Conservation (phyloP, 1,140 invertebrate species). For the Pantala flavescens region DNA sequence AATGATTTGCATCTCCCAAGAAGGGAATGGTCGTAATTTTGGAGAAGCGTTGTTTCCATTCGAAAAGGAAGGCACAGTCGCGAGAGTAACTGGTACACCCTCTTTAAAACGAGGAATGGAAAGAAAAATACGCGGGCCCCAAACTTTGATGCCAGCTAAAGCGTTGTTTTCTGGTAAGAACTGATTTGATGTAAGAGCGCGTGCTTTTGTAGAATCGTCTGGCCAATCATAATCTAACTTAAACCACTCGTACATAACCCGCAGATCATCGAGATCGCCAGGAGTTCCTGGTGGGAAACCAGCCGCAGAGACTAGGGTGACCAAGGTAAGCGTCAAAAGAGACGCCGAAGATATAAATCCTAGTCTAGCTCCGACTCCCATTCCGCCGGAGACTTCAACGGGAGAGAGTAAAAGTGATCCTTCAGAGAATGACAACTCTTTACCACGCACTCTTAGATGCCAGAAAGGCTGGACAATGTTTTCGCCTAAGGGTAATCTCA, state of each 20-base stretch:
- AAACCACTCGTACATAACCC: constrained; percentile 38
- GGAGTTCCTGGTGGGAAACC: background rate
- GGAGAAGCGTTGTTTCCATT: constrained; percentile 42
- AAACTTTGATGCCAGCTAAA: constrained; percentile 50
- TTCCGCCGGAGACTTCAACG: background rate
- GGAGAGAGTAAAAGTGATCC: background rate
- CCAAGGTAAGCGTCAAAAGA: too few relatives aligned
- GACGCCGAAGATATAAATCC: background rate
- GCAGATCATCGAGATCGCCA: constrained; percentile 26
- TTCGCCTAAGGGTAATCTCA: background rate
- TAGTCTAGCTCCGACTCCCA: background rate
- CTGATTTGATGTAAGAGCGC: constrained; percentile 35
- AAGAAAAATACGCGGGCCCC: constrained; percentile 48
- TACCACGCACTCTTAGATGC: background rate
- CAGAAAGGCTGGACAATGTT: background rate
- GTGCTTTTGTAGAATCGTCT: constrained; percentile 31
- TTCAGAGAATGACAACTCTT: background rate
- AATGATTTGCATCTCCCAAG: constrained; percentile 50
- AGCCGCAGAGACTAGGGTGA: too few relatives aligned
- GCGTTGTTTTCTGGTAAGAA: constrained; percentile 51
- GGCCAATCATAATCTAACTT: constrained; percentile 34
- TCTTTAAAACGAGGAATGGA: constrained; percentile 50
- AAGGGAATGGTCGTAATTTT: constrained; percentile 50
- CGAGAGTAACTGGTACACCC: constrained; percentile 55
- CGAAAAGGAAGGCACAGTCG: constrained; percentile 38